These are phyloP conservation scores for Caerostris extrusa DNA, from an alignment of 1,140 invertebrate species.

Conservation along the genomic window DNA sequence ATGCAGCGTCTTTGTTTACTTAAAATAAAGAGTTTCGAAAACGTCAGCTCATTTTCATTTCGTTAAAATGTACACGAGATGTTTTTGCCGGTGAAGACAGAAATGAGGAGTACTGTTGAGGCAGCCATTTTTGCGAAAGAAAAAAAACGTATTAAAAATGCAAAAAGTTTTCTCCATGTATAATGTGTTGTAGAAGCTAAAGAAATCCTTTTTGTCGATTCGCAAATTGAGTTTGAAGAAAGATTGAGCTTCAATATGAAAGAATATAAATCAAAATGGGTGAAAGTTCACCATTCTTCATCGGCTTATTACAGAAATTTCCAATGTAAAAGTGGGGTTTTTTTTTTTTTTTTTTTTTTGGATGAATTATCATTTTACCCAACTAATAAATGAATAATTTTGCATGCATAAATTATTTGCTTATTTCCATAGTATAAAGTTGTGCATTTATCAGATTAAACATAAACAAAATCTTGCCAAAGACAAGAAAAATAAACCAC, in stretches of 20 bases:
- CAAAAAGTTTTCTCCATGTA: conserved; percentile 45
- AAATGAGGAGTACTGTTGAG: conserved; percentile 28
- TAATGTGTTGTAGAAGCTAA: conserved; percentile 33
- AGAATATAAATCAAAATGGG: neutral
- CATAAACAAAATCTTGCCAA: neutral
- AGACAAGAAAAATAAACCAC: neutral
- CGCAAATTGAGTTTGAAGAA: neutral
- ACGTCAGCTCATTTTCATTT: conserved; percentile 52
- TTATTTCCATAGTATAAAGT: neutral
- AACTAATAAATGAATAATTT: neutral
- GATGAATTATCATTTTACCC: neutral
- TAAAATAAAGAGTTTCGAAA: conserved; percentile 51
- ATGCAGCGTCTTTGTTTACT: conserved; percentile 44
- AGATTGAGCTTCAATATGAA: neutral
- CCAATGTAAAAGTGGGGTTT: neutral
- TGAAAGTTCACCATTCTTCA: neutral
- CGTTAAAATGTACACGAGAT: conserved; percentile 5
- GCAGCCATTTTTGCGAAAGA: conserved; percentile 20
- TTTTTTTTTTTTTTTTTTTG: neutral
- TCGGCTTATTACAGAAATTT: neutral
- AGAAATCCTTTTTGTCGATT: conserved; percentile 32
- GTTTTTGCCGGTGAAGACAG: neutral
- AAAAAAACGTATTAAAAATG: neutral
- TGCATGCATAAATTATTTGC: neutral
- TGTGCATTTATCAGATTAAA: neutral